Percentiles rank a stretch among this genome's conserved stretches.
These are phyloP conservation scores for Monopterus albus DNA, from an alignment of 2,113 vertebrate species.

Conservation along the genomic window DNA sequence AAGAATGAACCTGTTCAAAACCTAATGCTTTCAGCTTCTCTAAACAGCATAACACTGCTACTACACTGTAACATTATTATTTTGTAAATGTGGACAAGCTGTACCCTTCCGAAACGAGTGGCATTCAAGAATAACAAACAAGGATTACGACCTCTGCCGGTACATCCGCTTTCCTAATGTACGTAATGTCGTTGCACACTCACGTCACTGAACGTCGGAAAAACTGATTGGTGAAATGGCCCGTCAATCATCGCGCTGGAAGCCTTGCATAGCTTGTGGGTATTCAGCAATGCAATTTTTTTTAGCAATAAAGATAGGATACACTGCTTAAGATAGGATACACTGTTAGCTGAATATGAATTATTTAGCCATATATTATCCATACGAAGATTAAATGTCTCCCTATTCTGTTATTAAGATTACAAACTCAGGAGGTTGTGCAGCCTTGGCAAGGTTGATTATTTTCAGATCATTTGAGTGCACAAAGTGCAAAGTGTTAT, in stretches of 20 bases:
- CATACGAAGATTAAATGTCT: too few species aligned
- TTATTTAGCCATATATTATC: too few species aligned
- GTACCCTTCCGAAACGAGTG: slow-evolving; percentile 27
- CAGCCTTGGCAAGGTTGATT: background rate
- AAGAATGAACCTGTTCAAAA: background rate
- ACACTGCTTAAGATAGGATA: too few species aligned
- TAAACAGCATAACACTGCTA: background rate
- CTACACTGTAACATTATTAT: background rate
- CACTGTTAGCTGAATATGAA: too few species aligned
- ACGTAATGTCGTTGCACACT: background rate
- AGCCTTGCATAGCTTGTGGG: too few species aligned
- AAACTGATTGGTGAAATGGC: slow-evolving; percentile 35
- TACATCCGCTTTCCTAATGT: slow-evolving; percentile 29
- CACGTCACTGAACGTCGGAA: slow-evolving; percentile 5
- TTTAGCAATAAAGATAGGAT: too few species aligned
- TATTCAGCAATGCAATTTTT: background rate
- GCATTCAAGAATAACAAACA: slow-evolving; percentile 20
- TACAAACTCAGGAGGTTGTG: too few species aligned
- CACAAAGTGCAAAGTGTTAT: background rate
- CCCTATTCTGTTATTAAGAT: too few species aligned
- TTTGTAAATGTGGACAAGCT: background rate
- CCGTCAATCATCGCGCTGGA: background rate
- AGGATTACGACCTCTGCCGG: background rate
- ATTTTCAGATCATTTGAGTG: background rate
- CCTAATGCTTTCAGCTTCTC: background rate